These are phyloP conservation scores for Cyprinella venusta DNA, from an alignment of 2,797 vertebrate genomes.

Conservation along the genomic window DNA sequence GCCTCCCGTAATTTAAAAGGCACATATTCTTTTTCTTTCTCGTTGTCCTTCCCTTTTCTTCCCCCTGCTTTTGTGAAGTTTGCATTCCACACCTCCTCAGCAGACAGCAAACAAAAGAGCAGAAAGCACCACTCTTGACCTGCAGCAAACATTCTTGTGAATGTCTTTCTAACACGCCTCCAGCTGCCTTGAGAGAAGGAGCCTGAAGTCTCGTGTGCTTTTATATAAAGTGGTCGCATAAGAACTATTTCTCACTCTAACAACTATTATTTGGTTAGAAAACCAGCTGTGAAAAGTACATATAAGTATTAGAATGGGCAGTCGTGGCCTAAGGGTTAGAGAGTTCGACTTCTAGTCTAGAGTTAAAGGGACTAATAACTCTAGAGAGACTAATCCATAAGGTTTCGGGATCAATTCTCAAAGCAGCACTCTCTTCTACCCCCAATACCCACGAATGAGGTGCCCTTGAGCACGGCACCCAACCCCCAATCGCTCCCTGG, in stretches of 20 bases:
- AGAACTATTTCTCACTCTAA: slow-evolving; percentile 42
- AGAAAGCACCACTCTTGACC: slow-evolving; percentile 75
- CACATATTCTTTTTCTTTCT: slow-evolving; percentile 47
- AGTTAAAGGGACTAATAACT: too few species aligned
- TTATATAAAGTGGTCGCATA: slow-evolving; percentile 30
- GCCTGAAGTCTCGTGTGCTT: slow-evolving; percentile 40
- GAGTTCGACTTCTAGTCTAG: too few species aligned
- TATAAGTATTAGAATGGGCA: too few species aligned
- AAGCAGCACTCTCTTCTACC: too few species aligned
- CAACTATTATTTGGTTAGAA: background rate
- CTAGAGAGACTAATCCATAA: too few species aligned
- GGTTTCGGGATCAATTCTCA: too few species aligned
- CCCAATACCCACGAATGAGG: too few species aligned
- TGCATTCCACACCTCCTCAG: slow-evolving; percentile 83
- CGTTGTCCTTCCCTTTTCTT: slow-evolving; percentile 63
- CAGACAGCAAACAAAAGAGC: slow-evolving; percentile 79
- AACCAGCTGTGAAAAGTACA: background rate
- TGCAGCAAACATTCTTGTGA: slow-evolving; percentile 79
- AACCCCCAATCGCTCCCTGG: too few species aligned
- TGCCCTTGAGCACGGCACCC: too few species aligned
- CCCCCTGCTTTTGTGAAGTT: slow-evolving; percentile 73
- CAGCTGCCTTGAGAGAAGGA: slow-evolving; percentile 41
- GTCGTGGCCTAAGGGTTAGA: too few species aligned
- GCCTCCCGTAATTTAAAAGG: slow-evolving; percentile 51
- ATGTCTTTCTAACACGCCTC: slow-evolving; percentile 55